These are phyloP conservation scores for Platycheirus albimanus DNA, from an alignment of 2,888 invertebrate species.

Conservation along the genomic window DNA sequence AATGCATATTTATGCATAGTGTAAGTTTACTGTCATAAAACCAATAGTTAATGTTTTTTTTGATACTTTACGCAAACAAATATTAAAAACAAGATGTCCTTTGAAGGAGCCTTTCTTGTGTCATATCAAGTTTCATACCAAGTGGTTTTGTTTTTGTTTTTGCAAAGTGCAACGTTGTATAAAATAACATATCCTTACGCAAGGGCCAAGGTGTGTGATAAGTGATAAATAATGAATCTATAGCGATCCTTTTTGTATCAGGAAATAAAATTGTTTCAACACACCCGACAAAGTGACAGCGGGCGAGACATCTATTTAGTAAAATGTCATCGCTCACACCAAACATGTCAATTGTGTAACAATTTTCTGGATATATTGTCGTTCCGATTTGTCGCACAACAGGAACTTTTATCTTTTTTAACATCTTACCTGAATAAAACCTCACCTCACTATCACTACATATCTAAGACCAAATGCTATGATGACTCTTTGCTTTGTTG, in stretches of 20 bases:
- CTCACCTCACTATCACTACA: too few species aligned
- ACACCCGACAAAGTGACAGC: constrained; percentile 39
- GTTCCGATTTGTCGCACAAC: constrained; percentile 62
- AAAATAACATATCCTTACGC: too few species aligned
- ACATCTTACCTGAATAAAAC: constrained; percentile 53
- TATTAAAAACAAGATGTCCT: constrained; percentile 19
- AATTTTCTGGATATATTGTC: constrained; percentile 61
- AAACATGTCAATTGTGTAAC: constrained; percentile 27
- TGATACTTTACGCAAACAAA: constrained; percentile 29
- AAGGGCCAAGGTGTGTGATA: too few species aligned
- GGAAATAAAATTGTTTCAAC: constrained; percentile 43
- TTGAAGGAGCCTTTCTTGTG: constrained; percentile 1
- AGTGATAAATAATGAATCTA: constrained; percentile 41
- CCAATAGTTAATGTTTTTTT: constrained; percentile 46
- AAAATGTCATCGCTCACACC: constrained; percentile 62
- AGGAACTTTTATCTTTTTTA: constrained; percentile 34
- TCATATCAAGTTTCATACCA: too few species aligned
- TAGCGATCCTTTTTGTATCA: background rate
- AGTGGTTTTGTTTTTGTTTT: constrained; percentile 30
- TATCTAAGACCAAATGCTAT: constrained; percentile 24
- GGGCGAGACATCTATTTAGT: constrained; percentile 38
- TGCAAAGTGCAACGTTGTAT: constrained; percentile 40
- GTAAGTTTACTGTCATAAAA: constrained; percentile 65
- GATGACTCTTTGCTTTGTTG: constrained; percentile 44
- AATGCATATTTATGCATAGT: constrained; percentile 71